Evolutionary conservation across 2,888 invertebrate species (phyloP).

Genomic region (Clivina fossor): DNA sequence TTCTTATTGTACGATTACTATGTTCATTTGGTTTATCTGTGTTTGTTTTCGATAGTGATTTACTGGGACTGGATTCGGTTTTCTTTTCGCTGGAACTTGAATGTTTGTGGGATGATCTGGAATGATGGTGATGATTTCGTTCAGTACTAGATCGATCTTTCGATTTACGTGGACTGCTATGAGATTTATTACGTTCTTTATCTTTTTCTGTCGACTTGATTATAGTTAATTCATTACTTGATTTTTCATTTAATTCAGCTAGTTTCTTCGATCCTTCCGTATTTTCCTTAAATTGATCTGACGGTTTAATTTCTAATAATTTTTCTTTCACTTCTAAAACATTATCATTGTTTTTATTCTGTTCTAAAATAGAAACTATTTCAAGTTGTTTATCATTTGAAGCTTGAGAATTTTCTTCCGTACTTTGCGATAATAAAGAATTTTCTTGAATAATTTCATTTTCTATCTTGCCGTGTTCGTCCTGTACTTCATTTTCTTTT

Average conservation of each 20-base stretch:
- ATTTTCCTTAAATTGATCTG: not conserved
- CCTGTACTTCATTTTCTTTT: too few species aligned
- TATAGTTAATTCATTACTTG: not conserved
- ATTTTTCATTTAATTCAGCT: not conserved
- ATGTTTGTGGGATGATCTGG: not conserved
- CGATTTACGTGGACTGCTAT: not conserved
- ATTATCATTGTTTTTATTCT: too few species aligned
- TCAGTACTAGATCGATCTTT: too few species aligned
- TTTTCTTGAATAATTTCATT: too few species aligned
- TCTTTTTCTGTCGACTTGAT: not conserved
- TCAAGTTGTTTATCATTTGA: too few species aligned
- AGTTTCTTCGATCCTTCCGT: not conserved
- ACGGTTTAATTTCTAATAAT: too few species aligned
- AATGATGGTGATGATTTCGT: not conserved
- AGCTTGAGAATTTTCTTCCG: too few species aligned
- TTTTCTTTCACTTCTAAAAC: too few species aligned
- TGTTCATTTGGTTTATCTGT: not conserved
- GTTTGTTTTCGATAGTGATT: not conserved
- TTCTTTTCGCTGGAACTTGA: conserved; percentile 1
- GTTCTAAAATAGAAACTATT: too few species aligned
- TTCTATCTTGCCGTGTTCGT: too few species aligned
- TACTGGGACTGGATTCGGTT: not conserved
- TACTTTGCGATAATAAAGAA: too few species aligned
- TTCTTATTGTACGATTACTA: not conserved
- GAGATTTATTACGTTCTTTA: not conserved